Conservation (phyloP, 2,113 vertebrate genomes). For the Morone saxatilis region DNA sequence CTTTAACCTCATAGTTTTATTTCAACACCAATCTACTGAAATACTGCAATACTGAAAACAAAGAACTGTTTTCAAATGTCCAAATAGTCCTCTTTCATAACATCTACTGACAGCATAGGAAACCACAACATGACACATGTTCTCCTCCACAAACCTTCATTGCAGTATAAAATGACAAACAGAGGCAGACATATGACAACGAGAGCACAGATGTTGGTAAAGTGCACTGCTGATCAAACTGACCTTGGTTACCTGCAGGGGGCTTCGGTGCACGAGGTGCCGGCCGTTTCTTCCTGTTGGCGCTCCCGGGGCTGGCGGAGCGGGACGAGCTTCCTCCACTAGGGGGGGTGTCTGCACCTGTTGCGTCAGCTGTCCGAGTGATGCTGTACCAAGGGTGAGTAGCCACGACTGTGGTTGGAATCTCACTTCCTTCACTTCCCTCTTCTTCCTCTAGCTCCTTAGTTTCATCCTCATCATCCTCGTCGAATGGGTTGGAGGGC, state of each 20-base stretch:
- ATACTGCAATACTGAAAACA: background rate
- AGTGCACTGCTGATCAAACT: constrained; percentile 11
- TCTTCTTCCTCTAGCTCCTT: constrained; percentile 56
- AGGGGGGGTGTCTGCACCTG: constrained; percentile 51
- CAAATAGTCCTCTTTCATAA: background rate
- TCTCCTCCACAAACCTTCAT: background rate
- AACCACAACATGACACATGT: background rate
- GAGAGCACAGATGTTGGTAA: background rate
- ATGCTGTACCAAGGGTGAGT: constrained; percentile 97
- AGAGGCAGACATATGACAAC: too few species aligned
- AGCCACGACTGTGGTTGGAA: constrained; percentile 61
- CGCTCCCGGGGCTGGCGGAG: constrained; percentile 87
- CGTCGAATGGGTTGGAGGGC: constrained; percentile 93
- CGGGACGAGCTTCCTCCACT: constrained; percentile 63
- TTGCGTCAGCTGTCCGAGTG: constrained; percentile 73
- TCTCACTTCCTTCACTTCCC: constrained; percentile 34
- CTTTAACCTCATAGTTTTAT: background rate
- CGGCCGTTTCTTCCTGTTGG: constrained; percentile 89
- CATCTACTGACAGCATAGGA: background rate
- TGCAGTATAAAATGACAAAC: background rate
- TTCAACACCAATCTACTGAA: background rate
- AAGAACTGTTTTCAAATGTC: background rate
- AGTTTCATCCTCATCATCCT: constrained; percentile 81
- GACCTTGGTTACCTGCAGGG: constrained; percentile 67
- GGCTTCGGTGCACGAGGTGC: constrained; percentile 88